Conservation (phyloP, 2,113 vertebrate genomes). For the Dromiciops gliroides region DNA sequence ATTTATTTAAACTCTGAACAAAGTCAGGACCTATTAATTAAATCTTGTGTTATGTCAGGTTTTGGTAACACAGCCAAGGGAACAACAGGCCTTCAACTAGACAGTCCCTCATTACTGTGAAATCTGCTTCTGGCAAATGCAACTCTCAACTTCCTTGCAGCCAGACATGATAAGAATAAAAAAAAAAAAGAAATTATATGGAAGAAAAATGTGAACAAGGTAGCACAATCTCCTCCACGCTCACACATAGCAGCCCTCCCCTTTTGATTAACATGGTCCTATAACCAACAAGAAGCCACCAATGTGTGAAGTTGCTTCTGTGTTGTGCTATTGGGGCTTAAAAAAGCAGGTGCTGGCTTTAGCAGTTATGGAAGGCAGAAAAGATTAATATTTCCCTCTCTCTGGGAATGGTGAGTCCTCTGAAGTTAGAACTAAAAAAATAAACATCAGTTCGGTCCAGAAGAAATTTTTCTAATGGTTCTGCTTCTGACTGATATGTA, state of each 20-base stretch:
- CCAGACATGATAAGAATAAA: not conserved
- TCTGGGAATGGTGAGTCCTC: not conserved
- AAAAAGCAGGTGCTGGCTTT: not conserved
- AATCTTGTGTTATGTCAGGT: not conserved
- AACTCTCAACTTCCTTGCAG: not conserved
- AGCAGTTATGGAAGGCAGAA: not conserved
- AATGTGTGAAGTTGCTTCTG: not conserved
- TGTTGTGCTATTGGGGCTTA: not conserved
- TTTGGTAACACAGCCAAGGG: not conserved
- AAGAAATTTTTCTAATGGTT: not conserved
- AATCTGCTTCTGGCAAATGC: not conserved
- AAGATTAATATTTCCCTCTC: not conserved
- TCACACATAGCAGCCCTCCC: not conserved
- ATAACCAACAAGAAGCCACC: not conserved
- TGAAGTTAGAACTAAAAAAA: not conserved
- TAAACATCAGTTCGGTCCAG: not conserved
- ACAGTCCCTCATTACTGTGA: not conserved
- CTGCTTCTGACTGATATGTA: not conserved
- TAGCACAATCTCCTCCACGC: not conserved
- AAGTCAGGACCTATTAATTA: not conserved
- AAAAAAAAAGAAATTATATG: not conserved
- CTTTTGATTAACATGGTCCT: not conserved
- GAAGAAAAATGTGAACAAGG: not conserved
- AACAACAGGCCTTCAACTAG: not conserved
- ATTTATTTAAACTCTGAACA: conserved; percentile 15